A percentile compares a stretch with the other conserved stretches of the same genome.
Conservation (phyloP, 2,113 vertebrate species). For the Actinemys pallida region DNA sequence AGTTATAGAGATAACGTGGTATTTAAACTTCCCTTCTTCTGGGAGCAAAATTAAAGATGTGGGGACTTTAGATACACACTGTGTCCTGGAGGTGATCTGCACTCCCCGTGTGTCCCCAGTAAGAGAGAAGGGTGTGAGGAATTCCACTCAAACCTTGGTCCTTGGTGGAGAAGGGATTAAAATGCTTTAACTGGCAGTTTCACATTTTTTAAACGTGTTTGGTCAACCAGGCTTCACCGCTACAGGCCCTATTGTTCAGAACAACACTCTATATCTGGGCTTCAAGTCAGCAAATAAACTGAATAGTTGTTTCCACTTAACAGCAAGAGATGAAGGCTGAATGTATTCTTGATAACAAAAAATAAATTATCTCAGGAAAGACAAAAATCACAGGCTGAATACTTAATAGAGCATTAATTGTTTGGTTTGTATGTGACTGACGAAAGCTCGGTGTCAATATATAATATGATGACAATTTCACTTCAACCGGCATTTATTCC, state of each 20-base stretch:
- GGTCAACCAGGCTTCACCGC: background rate
- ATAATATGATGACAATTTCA: slow-evolving; percentile 56
- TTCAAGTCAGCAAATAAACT: background rate
- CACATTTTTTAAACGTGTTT: background rate
- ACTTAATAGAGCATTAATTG: slow-evolving; percentile 51
- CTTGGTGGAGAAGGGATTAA: background rate
- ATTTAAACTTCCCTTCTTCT: background rate
- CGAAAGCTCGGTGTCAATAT: slow-evolving; percentile 55
- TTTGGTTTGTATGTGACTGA: slow-evolving; percentile 57
- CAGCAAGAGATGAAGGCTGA: slow-evolving; percentile 7
- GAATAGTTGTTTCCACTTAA: background rate
- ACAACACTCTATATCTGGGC: background rate
- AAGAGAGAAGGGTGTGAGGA: background rate
- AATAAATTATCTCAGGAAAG: slow-evolving; percentile 50
- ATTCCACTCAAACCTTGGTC: background rate
- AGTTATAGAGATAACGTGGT: background rate
- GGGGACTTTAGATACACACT: background rate
- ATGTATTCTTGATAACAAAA: background rate
- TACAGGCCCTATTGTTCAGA: background rate
- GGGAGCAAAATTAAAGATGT: background rate
- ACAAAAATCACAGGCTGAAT: slow-evolving; percentile 55
- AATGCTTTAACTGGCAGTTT: background rate
- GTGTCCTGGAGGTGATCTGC: background rate
- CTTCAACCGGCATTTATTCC: slow-evolving; percentile 71
- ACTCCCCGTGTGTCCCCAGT: rapidly evolving